Evolutionary conservation across 37 sponge, comb jelly and placozoan genomes (phyloP), one percentile per base, ranked within the genome.

Genomic region (Diacarnus erythraeanus): DNA sequence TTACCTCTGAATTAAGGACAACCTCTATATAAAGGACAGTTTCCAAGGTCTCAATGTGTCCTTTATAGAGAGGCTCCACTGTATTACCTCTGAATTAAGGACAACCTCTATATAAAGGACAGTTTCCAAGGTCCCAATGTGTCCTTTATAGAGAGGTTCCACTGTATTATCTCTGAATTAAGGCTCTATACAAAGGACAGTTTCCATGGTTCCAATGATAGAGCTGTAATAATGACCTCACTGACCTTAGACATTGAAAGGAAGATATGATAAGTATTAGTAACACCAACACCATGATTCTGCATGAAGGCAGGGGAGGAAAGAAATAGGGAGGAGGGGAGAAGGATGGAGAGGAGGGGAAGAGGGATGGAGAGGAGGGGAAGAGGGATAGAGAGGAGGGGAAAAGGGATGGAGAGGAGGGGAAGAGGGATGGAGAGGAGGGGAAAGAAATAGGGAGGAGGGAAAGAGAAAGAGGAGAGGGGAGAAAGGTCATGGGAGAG

Each of bases 181-280:
- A n/a, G n/a, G n/a, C n/a, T n/a, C n/a, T n/a, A n/a, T n/a, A n/a
- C n/a, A n/a, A n/a, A n/a, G n/a, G n/a, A n/a, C n/a, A n/a, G n/a
- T n/a, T n/a, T n/a, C n/a, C n/a, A n/a, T n/a, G 38, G 59, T 22
- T n/a, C n/a, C n/a, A n/a, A n/a, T n/a, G n/a, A n/a, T 30, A 20
- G 31, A 57, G 59, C 3, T 10, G 27, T n/a, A n/a, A n/a, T n/a
- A n/a, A n/a, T n/a, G n/a, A 81, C 23, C 31, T 47, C 20, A 35
- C 57, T 9, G 69, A 91, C 87, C 80, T 86, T 80, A 36, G 72
- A 57, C 76, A 91, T 78, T 59, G 91, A 27, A 22, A 91, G 65
- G 69, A 86, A 91, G 3, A 91, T 74, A 23, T 37, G 37, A 59
- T 69, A 91, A 1, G 72, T 86, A 61, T 78, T 83, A 30, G 87